Percentiles rank a stretch among this genome's conserved stretches.
These are phyloP conservation scores for Campoletis raptor DNA, from an alignment of 2,888 invertebrate genomes.

Conservation along the genomic window DNA sequence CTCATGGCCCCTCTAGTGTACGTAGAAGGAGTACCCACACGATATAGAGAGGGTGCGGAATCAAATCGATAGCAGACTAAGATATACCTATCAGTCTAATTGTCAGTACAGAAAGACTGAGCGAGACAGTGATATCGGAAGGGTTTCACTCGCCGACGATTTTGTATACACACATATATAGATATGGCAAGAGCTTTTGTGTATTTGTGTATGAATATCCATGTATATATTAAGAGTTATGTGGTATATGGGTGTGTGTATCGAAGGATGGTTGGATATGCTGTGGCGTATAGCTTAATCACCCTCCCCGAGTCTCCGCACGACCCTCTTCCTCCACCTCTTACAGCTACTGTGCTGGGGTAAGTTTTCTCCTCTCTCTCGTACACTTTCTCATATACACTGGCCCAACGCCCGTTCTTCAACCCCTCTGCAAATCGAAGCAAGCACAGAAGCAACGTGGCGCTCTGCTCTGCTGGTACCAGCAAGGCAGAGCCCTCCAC, in stretches of 20 bases:
- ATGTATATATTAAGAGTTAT: constrained; percentile 35
- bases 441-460: constrained; percentile 61
- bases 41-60: constrained; percentile 82
- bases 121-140: constrained; percentile 82
- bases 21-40: constrained; percentile 69
- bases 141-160: constrained; percentile 63
- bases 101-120: constrained; percentile 85
- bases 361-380: constrained; percentile 70
- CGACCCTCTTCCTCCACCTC: constrained; percentile 70
- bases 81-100: constrained; percentile 86
- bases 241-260: constrained; percentile 23
- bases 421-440: constrained; percentile 57
- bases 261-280: constrained; percentile 84
- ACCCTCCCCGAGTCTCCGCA: constrained; percentile 82
- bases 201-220: constrained; percentile 23
- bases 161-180: constrained; percentile 45
- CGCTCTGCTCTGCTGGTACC: constrained; percentile 62
- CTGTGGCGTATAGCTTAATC: constrained; percentile 87
- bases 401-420: constrained; percentile 70
- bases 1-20: constrained; percentile 5
- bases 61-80: constrained; percentile 85
- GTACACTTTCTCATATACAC: constrained; percentile 37
- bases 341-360: constrained; percentile 62
- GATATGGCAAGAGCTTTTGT: constrained; percentile 9
- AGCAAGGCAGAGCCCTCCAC: constrained; percentile 65